phyloP scores from a whole-genome alignment of 2,113 vertebrate genomes.

The Myiozetetes cayanensis region DNA sequence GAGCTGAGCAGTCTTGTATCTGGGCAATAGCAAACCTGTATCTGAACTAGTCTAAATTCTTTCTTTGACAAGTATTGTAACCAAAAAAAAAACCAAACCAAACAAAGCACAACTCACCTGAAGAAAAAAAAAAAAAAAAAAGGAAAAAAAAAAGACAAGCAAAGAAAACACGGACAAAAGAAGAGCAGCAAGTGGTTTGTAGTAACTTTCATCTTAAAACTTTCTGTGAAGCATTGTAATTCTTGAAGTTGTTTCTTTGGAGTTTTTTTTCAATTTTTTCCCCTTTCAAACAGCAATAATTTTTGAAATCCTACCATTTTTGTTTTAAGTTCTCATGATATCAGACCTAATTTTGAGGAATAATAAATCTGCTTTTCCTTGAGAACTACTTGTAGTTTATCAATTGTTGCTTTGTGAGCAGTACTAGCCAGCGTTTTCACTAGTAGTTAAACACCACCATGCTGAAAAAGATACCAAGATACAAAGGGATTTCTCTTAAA shows the following conservation, averaged over 20 bases:
- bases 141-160: not conserved
- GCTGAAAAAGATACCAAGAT: not conserved
- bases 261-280: not conserved
- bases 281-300: not conserved
- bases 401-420: not conserved
- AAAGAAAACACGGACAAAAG: not conserved
- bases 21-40: not conserved
- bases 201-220: not conserved
- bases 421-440: not conserved
- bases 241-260: not conserved
- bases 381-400: not conserved
- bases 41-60: not conserved
- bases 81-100: not conserved
- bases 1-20: not conserved
- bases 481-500: not conserved
- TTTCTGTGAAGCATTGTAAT: not conserved
- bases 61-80: not conserved
- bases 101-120: too few relatives aligned
- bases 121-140: not conserved
- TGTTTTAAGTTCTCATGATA: not conserved
- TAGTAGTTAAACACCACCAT: not conserved
- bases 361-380: not conserved
- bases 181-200: not conserved
- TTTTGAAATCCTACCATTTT: not conserved
- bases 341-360: not conserved